Conservation (phyloP, 2,888 invertebrate genomes). For the Torymus auratus region DNA sequence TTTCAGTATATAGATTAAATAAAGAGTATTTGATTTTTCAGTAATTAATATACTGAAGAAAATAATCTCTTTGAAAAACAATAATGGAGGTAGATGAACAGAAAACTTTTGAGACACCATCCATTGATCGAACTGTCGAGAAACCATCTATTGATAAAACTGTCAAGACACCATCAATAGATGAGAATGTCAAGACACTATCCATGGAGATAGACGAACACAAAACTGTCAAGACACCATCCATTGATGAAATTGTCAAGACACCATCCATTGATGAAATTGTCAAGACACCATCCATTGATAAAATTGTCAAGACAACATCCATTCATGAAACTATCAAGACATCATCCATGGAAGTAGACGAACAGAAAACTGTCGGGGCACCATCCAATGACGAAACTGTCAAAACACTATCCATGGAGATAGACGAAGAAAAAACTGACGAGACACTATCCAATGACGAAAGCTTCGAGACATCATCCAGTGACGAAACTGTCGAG, state of each 20-base stretch:
- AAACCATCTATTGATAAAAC: background rate
- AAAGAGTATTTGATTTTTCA: background rate
- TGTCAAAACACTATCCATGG: too few species aligned
- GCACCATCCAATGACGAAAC: background rate
- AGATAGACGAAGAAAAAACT: too few species aligned
- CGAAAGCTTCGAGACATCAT: too few species aligned
- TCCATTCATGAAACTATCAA: too few species aligned
- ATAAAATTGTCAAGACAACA: too few species aligned
- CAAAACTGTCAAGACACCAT: too few species aligned
- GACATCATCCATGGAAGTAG: too few species aligned
- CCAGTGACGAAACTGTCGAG: too few species aligned
- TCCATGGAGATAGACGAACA: too few species aligned
- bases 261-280: background rate
- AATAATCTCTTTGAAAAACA: constrained; percentile 18
- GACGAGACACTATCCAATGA: too few species aligned
- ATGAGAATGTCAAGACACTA: background rate
- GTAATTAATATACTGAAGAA: background rate
- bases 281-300: background rate
- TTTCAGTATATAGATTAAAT: constrained; percentile 15
- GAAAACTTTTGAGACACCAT: too few species aligned
- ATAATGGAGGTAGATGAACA: constrained; percentile 46
- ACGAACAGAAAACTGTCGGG: too few species aligned
- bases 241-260: background rate
- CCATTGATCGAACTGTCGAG: background rate
- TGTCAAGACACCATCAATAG: background rate